Percentiles rank a stretch among this genome's conserved stretches.
These are phyloP conservation scores for Pitta sordida DNA, from an alignment of 2,113 vertebrate genomes.

Conservation along the genomic window DNA sequence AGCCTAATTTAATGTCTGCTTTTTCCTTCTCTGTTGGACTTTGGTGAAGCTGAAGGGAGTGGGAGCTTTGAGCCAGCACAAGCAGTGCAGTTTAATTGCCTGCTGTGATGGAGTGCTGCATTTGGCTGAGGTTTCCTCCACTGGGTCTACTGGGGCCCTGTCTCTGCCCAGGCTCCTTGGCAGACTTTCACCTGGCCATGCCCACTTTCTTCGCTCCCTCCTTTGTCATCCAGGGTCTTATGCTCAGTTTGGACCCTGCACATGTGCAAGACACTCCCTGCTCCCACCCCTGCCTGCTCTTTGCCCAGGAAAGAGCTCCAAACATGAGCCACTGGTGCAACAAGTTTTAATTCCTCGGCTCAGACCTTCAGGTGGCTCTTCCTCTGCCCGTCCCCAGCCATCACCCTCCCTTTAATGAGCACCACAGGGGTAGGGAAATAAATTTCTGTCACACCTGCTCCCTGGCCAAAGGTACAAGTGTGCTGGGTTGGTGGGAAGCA, in stretches of 20 bases:
- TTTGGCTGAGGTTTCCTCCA: neutral
- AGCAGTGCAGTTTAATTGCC: neutral
- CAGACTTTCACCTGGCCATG: rapidly evolving
- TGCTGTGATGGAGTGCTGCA: neutral
- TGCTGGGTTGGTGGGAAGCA: neutral
- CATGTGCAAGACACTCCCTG: neutral
- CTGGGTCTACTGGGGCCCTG: neutral
- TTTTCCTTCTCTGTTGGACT: neutral
- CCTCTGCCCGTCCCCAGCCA: neutral
- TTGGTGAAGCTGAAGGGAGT: neutral
- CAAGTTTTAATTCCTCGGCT: neutral
- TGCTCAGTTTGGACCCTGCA: rapidly evolving
- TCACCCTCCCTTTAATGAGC: neutral
- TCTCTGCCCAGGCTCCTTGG: neutral
- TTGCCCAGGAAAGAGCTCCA: neutral
- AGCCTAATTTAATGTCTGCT: neutral
- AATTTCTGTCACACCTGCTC: rapidly evolving
- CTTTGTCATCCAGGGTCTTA: neutral
- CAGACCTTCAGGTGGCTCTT: neutral
- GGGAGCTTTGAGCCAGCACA: neutral
- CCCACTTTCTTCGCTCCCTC: neutral
- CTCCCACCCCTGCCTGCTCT: neutral
- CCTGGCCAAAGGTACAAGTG: rapidly evolving
- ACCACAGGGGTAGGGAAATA: neutral
- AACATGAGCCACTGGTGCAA: neutral